Evolutionary conservation across 2,888 invertebrate species (phyloP).

Genomic region (Mellilla xanthometata): DNA sequence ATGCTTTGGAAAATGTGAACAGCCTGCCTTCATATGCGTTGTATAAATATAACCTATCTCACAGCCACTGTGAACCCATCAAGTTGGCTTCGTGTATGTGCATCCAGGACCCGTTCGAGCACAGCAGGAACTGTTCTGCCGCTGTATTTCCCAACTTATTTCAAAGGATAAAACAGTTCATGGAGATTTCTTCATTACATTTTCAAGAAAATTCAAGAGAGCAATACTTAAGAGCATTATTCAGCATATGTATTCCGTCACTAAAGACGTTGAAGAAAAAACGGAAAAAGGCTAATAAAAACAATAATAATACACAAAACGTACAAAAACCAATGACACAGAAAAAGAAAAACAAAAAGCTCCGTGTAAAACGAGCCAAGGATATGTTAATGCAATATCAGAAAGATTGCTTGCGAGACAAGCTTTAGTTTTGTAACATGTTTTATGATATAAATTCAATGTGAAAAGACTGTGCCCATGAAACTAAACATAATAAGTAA

Average conservation of each 20-base stretch:
- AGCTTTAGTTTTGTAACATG: too few species aligned
- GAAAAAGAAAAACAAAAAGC: too few species aligned
- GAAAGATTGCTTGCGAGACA: too few species aligned
- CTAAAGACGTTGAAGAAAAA: constrained; percentile 11
- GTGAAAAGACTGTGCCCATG: too few species aligned
- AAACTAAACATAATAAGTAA: too few species aligned
- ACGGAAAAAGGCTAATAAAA: not conserved
- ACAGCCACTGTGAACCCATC: constrained; percentile 41
- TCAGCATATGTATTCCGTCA: constrained; percentile 19
- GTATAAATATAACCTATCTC: constrained; percentile 55
- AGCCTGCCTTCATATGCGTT: constrained; percentile 50
- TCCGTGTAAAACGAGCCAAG: too few species aligned
- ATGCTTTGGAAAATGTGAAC: constrained; percentile 49
- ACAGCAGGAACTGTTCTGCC: constrained; percentile 70
- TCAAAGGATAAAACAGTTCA: constrained; percentile 29
- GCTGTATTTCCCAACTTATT: constrained; percentile 42
- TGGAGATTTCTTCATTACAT: constrained; percentile 37
- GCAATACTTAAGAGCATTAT: constrained; percentile 36
- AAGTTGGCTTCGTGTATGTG: constrained; percentile 63
- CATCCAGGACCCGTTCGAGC: constrained; percentile 85
- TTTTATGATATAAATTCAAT: too few species aligned
- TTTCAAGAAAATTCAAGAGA: constrained; percentile 32
- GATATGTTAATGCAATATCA: too few species aligned
- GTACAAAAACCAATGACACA: too few species aligned
- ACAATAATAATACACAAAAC: not conserved